Evolutionary conservation across 2,113 vertebrate species (phyloP), one percentile per base, ranked within the genome.

Genomic region (Dicrurus megarhynchus): DNA sequence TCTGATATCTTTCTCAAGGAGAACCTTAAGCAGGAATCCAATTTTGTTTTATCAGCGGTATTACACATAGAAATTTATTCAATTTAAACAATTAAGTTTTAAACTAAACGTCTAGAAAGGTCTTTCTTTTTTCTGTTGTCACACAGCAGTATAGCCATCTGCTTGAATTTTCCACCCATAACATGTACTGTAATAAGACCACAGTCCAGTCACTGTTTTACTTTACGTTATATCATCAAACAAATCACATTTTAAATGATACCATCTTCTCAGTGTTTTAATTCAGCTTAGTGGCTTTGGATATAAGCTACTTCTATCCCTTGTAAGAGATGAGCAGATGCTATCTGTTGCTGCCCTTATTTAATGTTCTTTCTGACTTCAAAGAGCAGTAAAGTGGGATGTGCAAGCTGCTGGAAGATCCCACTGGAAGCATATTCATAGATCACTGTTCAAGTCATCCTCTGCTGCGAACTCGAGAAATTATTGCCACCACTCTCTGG

Each of bases 241-340:
- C 20, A 93, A 80, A 90, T 94, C 56, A 87, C 70, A 87, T 96
- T 82, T 87, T 61, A 97, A 95, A 74, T 74, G 28, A 93, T 77
- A 84, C 21, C 11, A 44, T 87, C 61, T 95, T 74, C 85, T 77
- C 44, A 69, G n/a, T n/a, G n/a, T 90, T 87, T 69, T 92, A 91
- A 95, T 87, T 91, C 60, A 90, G 53, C 95, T 93, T 87, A 76
- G 37, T 80, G 81, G 27, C 77, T 95, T 50, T 95, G 53, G 13
- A 80, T 90, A 77, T 86, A 94, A 90, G 65, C 39, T 93, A 23
- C 37, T 68, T 86, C 70, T 75, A 6, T 80, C 63, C 83, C 78
- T 76, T 71, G 27, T 10, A 93, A 88, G 74, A 93, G 81, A 89
- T 71, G 95, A 93, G 47, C 47, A 73, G 67, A 84, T 18, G 3